phyloP scores from a whole-genome alignment of 2,888 invertebrate genomes.

The Dusona sp. region DNA sequence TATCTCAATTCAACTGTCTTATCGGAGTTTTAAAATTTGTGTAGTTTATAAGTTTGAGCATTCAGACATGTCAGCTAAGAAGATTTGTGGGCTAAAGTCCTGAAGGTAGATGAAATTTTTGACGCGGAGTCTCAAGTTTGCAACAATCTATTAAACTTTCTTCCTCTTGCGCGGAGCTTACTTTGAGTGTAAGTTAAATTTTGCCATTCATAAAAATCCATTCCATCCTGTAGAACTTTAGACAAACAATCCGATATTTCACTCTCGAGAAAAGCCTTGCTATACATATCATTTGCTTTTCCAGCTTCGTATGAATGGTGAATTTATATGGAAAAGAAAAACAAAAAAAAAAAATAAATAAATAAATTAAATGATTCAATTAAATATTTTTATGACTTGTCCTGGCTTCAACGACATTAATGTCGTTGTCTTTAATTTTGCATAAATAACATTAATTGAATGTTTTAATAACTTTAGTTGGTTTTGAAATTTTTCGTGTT shows the following conservation, averaged over 20 bases:
- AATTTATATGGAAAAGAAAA: no score
- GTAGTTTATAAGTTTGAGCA: not conserved
- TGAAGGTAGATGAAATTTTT: slow-evolving; percentile 9
- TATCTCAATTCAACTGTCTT: not conserved
- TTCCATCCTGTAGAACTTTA: not conserved
- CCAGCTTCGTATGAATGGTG: no score
- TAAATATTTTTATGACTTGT: no score
- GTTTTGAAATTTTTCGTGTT: not conserved
- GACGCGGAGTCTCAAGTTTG: not conserved
- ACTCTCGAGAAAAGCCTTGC: not conserved
- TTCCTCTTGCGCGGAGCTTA: not conserved
- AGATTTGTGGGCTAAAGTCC: not conserved
- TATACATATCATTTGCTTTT: not conserved
- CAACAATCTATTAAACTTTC: slow-evolving; percentile 5
- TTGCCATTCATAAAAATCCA: slow-evolving; percentile 10
- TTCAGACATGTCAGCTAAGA: not conserved
- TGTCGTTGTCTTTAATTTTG: not conserved
- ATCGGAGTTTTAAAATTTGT: not conserved
- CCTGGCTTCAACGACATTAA: no score
- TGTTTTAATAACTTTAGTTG: not conserved
- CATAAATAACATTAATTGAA: not conserved
- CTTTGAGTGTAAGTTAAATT: not conserved
- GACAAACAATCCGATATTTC: not conserved
- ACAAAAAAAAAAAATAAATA: not conserved
- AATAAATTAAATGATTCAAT: no score